Conservation (phyloP, 2,888 invertebrate genomes). For the Euclidia mi region DNA sequence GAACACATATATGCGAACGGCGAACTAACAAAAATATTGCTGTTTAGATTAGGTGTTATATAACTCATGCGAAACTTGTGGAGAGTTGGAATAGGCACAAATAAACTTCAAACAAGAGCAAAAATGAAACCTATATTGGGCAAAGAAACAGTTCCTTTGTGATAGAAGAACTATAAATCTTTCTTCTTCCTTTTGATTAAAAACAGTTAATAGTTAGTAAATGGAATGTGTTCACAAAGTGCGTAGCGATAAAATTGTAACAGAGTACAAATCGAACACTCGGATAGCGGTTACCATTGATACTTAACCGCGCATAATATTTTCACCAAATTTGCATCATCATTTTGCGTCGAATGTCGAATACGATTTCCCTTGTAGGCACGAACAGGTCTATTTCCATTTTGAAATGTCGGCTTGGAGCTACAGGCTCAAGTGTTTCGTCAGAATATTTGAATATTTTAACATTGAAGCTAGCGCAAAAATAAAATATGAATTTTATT, state of each 20-base stretch:
- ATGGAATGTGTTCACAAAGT: conserved; percentile 27
- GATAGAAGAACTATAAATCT: conserved; percentile 48
- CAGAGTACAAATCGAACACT: conserved; percentile 55
- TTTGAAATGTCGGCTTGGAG: conserved; percentile 81
- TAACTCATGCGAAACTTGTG: background rate
- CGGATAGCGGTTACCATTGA: conserved; percentile 64
- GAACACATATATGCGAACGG: background rate
- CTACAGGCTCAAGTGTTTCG: conserved; percentile 80
- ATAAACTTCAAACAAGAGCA: conserved; percentile 19
- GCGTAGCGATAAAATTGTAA: conserved; percentile 36
- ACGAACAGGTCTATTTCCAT: conserved; percentile 83
- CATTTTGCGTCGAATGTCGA: conserved; percentile 82
- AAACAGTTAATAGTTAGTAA: conserved; percentile 43
- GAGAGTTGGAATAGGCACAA: conserved; percentile 4
- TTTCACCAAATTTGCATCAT: conserved; percentile 79
- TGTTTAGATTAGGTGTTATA: conserved; percentile 15
- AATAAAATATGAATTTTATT: conserved; percentile 78
- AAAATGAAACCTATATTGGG: conserved; percentile 21
- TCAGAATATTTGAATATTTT: conserved; percentile 87
- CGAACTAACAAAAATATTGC: conserved; percentile 3
- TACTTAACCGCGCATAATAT: conserved; percentile 73
- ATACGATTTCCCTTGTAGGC: conserved; percentile 81
- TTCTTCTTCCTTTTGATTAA: conserved; percentile 38
- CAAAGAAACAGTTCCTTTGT: conserved; percentile 31
- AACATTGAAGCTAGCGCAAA: conserved; percentile 74